Percentiles rank a stretch among this genome's conserved stretches.
phyloP scores from a whole-genome alignment of 2,888 invertebrate species.

The Geophilus truncorum region DNA sequence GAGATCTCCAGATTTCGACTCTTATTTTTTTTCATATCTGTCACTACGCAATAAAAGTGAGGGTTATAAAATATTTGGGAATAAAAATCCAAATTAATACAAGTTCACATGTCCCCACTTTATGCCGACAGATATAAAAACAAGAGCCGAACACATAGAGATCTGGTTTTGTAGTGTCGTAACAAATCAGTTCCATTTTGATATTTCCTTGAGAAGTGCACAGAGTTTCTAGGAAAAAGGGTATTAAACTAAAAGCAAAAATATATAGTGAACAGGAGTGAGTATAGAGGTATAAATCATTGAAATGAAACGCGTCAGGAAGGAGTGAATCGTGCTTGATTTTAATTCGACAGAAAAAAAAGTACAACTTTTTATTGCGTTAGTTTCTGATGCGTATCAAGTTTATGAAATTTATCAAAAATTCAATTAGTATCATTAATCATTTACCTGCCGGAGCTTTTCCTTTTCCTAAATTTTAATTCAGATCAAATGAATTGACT shows the following conservation, averaged over 20 bases:
- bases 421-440: conserved; percentile 8
- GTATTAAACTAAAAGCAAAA: background rate
- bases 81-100: conserved; percentile 1
- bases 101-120: background rate
- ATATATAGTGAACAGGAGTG: background rate
- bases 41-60: background rate
- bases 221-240: background rate
- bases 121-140: background rate
- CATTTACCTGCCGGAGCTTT: background rate
- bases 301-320: background rate
- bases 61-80: background rate
- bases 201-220: background rate
- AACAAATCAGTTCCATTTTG: background rate
- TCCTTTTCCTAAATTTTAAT: background rate
- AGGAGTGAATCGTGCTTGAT: background rate
- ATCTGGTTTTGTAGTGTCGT: background rate
- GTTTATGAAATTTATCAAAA: background rate
- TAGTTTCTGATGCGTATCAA: background rate
- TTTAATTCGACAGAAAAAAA: background rate
- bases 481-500: background rate
- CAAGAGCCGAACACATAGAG: background rate
- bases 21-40: background rate
- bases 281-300: background rate
- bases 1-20: background rate
- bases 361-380: background rate